phyloP scores from a whole-genome alignment of 2,797 vertebrate species.

The Falco columbarius region DNA sequence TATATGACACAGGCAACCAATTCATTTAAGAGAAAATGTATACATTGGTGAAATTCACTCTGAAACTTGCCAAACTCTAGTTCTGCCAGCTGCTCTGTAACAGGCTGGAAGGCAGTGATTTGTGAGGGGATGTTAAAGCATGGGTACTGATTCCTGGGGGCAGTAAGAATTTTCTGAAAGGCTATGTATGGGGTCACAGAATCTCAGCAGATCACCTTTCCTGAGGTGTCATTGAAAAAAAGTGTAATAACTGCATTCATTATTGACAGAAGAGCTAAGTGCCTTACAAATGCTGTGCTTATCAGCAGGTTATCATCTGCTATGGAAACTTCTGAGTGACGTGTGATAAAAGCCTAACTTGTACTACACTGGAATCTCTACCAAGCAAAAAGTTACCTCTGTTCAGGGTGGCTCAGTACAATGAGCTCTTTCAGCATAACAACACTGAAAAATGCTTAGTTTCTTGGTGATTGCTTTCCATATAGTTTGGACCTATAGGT shows the following conservation, averaged over 20 bases:
- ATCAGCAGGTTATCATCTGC: accelerated
- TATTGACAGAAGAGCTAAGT: neutral
- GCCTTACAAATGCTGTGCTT: neutral
- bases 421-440: neutral
- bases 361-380: neutral
- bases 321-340: neutral
- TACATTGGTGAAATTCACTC: neutral
- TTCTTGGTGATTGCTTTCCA: neutral
- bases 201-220: neutral
- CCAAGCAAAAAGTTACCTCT: neutral
- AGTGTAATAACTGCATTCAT: neutral
- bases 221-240: neutral
- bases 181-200: neutral
- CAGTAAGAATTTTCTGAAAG: neutral
- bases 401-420: neutral
- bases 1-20: neutral
- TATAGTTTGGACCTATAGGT: neutral
- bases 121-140: neutral
- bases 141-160: neutral
- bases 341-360: neutral
- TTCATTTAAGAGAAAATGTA: neutral
- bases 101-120: neutral
- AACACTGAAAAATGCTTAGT: neutral
- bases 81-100: neutral
- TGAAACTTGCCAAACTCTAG: neutral